phyloP scores from a whole-genome alignment of 1,140 invertebrate genomes.

The honey bee (Apis mellifera) region DNA sequence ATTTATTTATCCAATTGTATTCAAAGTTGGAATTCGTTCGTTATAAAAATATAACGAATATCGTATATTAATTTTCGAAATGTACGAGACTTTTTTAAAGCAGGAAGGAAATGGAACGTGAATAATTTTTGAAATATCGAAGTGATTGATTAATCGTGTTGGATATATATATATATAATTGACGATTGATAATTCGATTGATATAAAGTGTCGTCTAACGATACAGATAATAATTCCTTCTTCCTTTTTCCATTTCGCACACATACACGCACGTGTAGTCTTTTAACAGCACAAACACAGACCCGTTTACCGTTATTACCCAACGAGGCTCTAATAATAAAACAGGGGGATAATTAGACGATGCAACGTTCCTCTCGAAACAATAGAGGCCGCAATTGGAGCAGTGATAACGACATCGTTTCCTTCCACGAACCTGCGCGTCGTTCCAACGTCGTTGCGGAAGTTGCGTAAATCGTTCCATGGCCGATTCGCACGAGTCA shows the following conservation, averaged over 20 bases:
- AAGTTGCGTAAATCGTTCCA: constrained; percentile 53
- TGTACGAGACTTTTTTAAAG: too few species aligned
- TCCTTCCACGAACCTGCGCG: not conserved
- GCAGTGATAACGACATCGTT: constrained; percentile 42
- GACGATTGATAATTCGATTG: too few species aligned
- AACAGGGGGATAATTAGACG: constrained; percentile 16
- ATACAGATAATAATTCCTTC: too few species aligned
- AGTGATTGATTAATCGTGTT: too few species aligned
- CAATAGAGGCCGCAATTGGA: constrained; percentile 40
- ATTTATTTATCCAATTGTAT: too few species aligned
- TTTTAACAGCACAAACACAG: not conserved
- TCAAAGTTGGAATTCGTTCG: too few species aligned
- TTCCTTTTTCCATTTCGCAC: not conserved
- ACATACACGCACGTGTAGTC: not conserved
- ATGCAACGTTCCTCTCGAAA: constrained; percentile 13
- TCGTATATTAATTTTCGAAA: too few species aligned
- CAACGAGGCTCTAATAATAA: not conserved
- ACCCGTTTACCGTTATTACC: not conserved
- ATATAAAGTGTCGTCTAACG: too few species aligned
- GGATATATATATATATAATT: too few species aligned
- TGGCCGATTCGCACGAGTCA: constrained; percentile 59
- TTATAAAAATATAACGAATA: too few species aligned
- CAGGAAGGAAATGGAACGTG: too few species aligned
- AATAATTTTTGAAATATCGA: too few species aligned
- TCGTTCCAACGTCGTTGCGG: not conserved